Percentiles rank a stretch among this genome's conserved stretches.
phyloP scores from a whole-genome alignment of 1,140 invertebrate genomes.

The Riptortus pedestris region DNA sequence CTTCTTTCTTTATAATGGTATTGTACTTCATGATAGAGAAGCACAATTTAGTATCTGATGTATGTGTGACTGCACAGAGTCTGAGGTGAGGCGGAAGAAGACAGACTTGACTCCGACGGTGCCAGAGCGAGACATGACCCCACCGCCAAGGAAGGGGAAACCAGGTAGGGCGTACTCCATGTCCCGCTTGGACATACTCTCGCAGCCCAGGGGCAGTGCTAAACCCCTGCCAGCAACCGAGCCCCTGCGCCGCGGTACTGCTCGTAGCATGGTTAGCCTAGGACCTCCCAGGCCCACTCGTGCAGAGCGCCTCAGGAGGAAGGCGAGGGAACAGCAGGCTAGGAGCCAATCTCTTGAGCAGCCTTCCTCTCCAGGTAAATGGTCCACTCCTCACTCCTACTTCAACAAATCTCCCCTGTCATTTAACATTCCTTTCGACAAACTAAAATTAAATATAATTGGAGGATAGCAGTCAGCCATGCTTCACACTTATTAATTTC shows the following conservation, averaged over 20 bases:
- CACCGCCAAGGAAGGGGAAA: conserved; percentile 11
- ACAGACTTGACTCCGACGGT: conserved; percentile 83
- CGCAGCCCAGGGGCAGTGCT: conserved; percentile 53
- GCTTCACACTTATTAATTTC: too few species aligned
- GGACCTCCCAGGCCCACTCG: conserved; percentile 42
- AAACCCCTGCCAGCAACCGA: conserved; percentile 29
- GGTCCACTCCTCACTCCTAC: conserved; percentile 26
- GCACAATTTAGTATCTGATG: conserved; percentile 4
- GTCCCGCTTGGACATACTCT: conserved; percentile 76
- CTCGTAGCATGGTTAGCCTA: conserved; percentile 44
- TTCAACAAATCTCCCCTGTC: conserved; percentile 47
- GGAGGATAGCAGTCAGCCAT: too few species aligned
- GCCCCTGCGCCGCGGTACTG: conserved; percentile 36
- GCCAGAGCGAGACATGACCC: conserved; percentile 55
- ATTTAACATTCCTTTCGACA: too few species aligned
- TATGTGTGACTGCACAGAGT: conserved; percentile 6
- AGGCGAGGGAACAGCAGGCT: conserved; percentile 40
- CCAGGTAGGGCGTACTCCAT: conserved; percentile 73
- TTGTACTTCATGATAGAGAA: too few species aligned
- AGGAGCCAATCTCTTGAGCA: conserved; percentile 24
- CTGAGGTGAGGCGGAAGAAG: conserved; percentile 46
- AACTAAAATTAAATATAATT: too few species aligned
- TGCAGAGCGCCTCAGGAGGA: conserved; percentile 44
- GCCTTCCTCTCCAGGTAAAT: conserved; percentile 38
- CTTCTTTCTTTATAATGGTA: too few species aligned